phyloP scores from a whole-genome alignment of 1,140 invertebrate genomes.

The Zaprionus gabonicus region DNA sequence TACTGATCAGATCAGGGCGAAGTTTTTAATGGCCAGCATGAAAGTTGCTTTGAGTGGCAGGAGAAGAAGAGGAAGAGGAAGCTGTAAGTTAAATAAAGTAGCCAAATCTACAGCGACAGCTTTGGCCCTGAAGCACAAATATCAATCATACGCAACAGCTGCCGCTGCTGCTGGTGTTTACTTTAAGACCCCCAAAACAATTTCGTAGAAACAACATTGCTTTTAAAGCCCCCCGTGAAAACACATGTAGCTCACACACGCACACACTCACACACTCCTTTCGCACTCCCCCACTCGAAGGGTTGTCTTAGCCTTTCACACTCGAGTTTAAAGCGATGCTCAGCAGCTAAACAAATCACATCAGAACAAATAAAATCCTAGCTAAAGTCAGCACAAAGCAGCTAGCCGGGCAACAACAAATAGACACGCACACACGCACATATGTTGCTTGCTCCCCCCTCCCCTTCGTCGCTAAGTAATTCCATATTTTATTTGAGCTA shows the following conservation, averaged over 20 bases:
- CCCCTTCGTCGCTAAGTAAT: conserved; percentile 71
- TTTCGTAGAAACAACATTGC: conserved; percentile 68
- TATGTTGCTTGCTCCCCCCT: conserved; percentile 37
- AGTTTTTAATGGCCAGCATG: conserved; percentile 10
- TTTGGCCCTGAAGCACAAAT: conserved; percentile 37
- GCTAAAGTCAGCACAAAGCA: conserved; percentile 63
- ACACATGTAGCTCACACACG: conserved; percentile 70
- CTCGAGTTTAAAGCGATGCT: conserved; percentile 70
- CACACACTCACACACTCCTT: background rate
- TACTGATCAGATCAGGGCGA: conserved; percentile 33
- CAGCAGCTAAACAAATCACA: conserved; percentile 75
- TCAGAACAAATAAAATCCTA: conserved; percentile 76
- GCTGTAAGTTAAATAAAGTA: conserved; percentile 7
- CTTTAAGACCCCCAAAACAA: conserved; percentile 55
- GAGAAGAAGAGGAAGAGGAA: background rate
- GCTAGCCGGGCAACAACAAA: conserved; percentile 56
- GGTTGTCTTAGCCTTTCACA: conserved; percentile 43
- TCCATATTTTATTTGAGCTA: conserved; percentile 78
- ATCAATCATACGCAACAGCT: conserved; percentile 65
- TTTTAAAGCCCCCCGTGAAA: conserved; percentile 63
- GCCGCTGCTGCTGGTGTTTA: conserved; percentile 30
- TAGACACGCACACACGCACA: conserved; percentile 48
- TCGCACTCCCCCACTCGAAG: background rate
- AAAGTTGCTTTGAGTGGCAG: conserved; percentile 1
- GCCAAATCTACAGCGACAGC: conserved; percentile 29